Base-by-base conservation (phyloP, 2,113 vertebrate species). In the Triplophysa rosa region DNA sequence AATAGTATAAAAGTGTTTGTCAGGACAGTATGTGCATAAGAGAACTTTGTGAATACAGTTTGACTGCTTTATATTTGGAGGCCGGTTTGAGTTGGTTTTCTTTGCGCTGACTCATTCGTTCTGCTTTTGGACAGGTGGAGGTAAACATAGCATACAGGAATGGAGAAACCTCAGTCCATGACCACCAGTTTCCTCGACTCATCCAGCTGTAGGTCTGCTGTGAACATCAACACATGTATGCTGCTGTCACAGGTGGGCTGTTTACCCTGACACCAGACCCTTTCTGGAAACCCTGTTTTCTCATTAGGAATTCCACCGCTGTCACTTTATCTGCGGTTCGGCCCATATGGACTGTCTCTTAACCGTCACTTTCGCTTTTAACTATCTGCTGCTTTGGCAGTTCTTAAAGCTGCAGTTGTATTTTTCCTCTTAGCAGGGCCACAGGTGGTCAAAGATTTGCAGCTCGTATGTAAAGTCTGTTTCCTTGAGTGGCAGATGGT, bases 401-500 rank as follows among this genome's bases (percentile, higher is more conserved):
- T 69, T 68, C 61, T 84, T 64, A 84, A 79, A 75, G 59, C 11
- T 69, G 29, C 70, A 64, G 42, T 24, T 78, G 67, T 23, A 21
- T 71, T 62, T 68, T 68, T 58, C 10, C 58, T 33, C 17, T 4
- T 40, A 67, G 78, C 45, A 72, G 9, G 62, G 29, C 37, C 59
- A 62, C 69, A 69, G 64, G 77, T 75, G 68, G 70, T 67, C n/a
- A 69, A n/a, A 75, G 71, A 66, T 23, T 0, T 26, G 67, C 17
- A 66, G 47, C 10, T 62, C 9, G 8, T 61, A 26, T 64, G 49
- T 63, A 42, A 68, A 67, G 59, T 58, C 16, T 78, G 70, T 70
- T 81, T 10, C 2, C 67, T 63, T 74, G 33, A 70, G 67, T 77
- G 79, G 79, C 86, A 86, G 86, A 84, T 84, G 81, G 86, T 52